Conservation (phyloP, 2,113 vertebrate genomes). For the Passer domesticus region DNA sequence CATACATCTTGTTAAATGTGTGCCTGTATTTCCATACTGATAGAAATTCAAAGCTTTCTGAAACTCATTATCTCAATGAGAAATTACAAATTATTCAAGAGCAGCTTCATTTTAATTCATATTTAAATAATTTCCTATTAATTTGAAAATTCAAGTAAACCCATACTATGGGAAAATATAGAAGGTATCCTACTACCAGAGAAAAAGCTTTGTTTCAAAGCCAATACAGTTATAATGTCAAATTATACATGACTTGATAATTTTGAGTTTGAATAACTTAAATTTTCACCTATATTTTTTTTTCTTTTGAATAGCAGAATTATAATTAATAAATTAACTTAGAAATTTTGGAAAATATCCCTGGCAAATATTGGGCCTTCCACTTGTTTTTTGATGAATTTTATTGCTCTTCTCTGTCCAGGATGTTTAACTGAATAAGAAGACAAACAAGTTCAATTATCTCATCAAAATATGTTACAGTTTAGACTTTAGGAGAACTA, state of each 20-base stretch:
- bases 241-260: background rate
- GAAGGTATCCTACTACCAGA: background rate
- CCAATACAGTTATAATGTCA: conserved; percentile 1
- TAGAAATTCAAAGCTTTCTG: background rate
- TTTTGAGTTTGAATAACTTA: background rate
- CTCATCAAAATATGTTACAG: background rate
- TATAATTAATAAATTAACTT: background rate
- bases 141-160: background rate
- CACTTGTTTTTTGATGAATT: background rate
- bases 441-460: background rate
- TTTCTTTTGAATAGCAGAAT: background rate
- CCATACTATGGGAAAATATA: background rate
- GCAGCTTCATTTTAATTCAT: background rate
- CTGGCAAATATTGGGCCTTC: background rate
- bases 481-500: background rate
- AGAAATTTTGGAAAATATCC: background rate
- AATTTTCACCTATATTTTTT: background rate
- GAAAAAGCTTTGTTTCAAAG: background rate
- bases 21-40: background rate
- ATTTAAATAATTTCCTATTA: background rate
- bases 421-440: background rate
- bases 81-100: background rate
- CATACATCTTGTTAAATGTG: background rate
- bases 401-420: background rate
- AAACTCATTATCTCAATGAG: background rate